Evolutionary conservation across 2,888 invertebrate species (phyloP).

Genomic region (Timema cristinae): DNA sequence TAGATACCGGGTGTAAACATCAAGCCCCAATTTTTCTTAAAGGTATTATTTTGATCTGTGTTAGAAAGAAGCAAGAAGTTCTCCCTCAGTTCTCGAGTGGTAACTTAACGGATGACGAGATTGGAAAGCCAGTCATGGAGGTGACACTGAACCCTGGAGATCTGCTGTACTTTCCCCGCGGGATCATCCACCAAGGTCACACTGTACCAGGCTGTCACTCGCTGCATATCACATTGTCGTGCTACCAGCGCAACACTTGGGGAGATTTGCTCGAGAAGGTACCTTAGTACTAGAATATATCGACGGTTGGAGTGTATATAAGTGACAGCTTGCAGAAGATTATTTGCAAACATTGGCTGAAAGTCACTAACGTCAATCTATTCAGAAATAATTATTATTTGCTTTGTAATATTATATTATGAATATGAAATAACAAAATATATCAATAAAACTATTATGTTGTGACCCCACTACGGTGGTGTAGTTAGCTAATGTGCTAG

Average conservation of each 20-base stretch:
- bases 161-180: conserved; percentile 88
- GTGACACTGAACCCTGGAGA: conserved; percentile 80
- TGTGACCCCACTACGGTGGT: no score
- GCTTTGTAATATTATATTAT: no score
- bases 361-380: no score
- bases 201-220: conserved; percentile 80
- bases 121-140: conserved; percentile 77
- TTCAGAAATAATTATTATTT: no score
- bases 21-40: neutral
- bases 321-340: no score
- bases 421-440: no score
- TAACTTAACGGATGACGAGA: conserved; percentile 68
- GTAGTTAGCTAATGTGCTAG: no score
- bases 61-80: conserved; percentile 50
- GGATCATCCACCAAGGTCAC: conserved; percentile 79
- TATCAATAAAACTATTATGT: no score
- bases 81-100: conserved; percentile 80
- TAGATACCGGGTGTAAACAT: no score
- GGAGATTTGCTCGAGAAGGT: conserved; percentile 81
- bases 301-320: no score
- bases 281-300: neutral
- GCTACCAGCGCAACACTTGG: conserved; percentile 87
- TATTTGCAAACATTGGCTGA: no score
- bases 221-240: conserved; percentile 89
- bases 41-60: neutral